phyloP scores from a whole-genome alignment of 2,797 vertebrate species.

The Micrastur ruficollis region DNA sequence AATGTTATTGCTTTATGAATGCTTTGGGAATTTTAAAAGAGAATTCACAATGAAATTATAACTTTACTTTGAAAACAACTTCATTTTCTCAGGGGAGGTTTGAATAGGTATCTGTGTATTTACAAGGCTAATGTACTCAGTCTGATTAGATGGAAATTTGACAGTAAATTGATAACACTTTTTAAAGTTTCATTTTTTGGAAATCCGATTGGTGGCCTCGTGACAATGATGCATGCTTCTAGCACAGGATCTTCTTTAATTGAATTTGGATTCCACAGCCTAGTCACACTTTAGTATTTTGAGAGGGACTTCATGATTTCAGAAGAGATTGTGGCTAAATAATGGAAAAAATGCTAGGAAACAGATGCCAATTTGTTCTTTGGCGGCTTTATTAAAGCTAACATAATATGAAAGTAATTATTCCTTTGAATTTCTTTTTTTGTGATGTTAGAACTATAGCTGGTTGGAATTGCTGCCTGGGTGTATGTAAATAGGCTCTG shows the following conservation, averaged over 20 bases:
- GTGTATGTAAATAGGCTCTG: not conserved
- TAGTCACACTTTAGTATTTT: not conserved
- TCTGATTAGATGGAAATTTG: not conserved
- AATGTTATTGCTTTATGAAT: not conserved
- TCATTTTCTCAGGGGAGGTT: not conserved
- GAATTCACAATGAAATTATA: not conserved
- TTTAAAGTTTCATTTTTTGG: not conserved
- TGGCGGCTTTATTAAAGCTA: not conserved
- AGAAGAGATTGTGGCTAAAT: not conserved
- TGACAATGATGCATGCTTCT: not conserved
- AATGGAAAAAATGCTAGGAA: not conserved
- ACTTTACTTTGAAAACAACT: not conserved
- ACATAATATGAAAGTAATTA: not conserved
- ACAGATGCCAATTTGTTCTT: not conserved
- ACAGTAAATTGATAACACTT: not conserved
- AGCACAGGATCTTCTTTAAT: not conserved
- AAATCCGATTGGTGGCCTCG: not conserved
- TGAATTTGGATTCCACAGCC: not conserved
- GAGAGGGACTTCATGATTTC: not conserved
- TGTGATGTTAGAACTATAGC: not conserved
- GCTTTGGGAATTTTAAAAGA: not conserved
- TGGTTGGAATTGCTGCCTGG: not conserved
- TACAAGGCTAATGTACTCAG: not conserved
- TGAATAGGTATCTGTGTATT: not conserved
- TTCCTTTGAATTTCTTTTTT: not conserved